Evolutionary conservation across 2,888 invertebrate genomes (phyloP).

Genomic region (Operophtera brumata): DNA sequence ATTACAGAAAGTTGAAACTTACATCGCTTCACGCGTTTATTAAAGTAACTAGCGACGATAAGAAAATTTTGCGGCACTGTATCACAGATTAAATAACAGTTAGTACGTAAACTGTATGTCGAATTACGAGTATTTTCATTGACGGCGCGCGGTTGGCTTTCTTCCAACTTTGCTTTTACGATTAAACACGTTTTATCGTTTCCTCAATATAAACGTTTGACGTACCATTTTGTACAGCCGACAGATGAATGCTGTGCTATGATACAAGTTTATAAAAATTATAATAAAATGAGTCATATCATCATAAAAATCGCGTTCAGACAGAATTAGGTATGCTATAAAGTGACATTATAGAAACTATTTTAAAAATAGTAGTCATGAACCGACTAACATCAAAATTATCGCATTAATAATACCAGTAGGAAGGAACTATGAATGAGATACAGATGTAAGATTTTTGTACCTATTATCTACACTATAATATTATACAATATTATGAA

Average conservation of each 20-base stretch:
- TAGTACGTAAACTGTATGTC: too few species aligned
- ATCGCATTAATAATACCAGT: too few species aligned
- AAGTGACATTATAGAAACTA: neutral
- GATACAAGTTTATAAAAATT: slow-evolving; percentile 11
- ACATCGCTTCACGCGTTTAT: neutral
- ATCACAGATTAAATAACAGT: too few species aligned
- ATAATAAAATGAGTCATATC: slow-evolving; percentile 37
- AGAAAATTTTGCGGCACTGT: slow-evolving; percentile 8
- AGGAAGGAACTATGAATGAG: too few species aligned
- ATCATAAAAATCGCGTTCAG: slow-evolving; percentile 1
- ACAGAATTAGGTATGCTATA: neutral
- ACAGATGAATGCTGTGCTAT: slow-evolving; percentile 2
- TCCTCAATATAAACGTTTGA: slow-evolving; percentile 74
- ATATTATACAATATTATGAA: too few species aligned
- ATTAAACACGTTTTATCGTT: slow-evolving; percentile 76
- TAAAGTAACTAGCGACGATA: neutral
- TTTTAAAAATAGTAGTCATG: too few species aligned
- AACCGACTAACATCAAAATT: too few species aligned
- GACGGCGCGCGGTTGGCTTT: slow-evolving; percentile 61
- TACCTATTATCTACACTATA: too few species aligned
- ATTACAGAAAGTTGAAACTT: neutral
- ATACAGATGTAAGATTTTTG: too few species aligned
- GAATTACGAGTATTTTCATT: slow-evolving; percentile 53
- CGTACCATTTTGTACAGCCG: slow-evolving; percentile 48
- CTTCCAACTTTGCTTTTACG: slow-evolving; percentile 75